phyloP scores from a whole-genome alignment of 1,140 invertebrate species.

The Drosophila parvula region DNA sequence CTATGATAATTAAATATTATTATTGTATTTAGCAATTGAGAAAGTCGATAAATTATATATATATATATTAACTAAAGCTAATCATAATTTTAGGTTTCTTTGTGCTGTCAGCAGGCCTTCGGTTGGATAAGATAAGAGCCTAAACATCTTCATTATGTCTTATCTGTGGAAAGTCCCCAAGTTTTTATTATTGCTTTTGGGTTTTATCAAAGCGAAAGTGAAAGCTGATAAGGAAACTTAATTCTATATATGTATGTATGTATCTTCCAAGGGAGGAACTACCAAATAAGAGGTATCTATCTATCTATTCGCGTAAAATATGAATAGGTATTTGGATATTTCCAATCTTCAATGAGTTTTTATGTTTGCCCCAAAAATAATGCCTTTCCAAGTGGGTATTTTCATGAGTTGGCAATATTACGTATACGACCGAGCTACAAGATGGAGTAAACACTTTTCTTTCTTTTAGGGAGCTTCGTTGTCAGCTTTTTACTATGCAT shows the following conservation, averaged over 20 bases:
- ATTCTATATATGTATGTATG: not conserved
- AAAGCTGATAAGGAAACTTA: not conserved
- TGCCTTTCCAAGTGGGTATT: not conserved
- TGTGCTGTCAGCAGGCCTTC: not conserved
- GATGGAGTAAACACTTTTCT: not conserved
- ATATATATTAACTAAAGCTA: conserved; percentile 61
- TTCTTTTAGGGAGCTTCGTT: not conserved
- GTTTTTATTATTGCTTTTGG: not conserved
- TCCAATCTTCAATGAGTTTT: not conserved
- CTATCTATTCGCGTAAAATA: not conserved
- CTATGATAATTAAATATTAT: conserved; percentile 71
- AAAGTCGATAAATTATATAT: conserved; percentile 70
- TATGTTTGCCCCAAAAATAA: not conserved
- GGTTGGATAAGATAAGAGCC: conserved; percentile 18
- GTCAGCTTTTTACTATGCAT: not conserved
- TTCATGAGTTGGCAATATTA: not conserved
- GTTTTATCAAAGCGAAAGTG: not conserved
- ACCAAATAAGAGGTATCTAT: not conserved
- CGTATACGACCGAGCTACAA: not conserved
- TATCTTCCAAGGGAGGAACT: not conserved
- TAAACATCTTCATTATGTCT: conserved; percentile 5
- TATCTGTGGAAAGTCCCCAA: conserved; percentile 16
- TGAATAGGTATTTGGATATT: not conserved
- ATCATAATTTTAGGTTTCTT: not conserved
- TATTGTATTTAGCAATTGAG: conserved; percentile 75